Base-by-base conservation (phyloP, 2,797 vertebrate genomes). In the Crossoptilon crossoptilon region DNA sequence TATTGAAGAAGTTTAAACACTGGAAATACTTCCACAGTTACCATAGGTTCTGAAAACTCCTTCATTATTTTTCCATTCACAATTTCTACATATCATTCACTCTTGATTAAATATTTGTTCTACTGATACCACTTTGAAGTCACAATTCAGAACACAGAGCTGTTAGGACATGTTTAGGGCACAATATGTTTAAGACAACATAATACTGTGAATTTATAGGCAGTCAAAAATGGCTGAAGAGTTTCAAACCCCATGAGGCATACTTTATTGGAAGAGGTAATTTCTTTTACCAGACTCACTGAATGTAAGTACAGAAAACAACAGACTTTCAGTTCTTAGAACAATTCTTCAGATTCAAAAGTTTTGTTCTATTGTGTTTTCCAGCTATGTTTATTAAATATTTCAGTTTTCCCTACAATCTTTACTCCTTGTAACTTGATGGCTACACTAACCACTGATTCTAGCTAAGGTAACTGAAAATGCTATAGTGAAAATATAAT, bases 331-430 rank as follows among this genome's bases (percentile, higher is more conserved):
- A 74, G 44, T 19, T 80, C 27, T 21, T 68, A 19, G 49, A 68
- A 4, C 4, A 7, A 22, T 74, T 79, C 27, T 48, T 90, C 81
- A 87, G 48, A 67, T 73, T 71, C 51, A 53, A 16, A 53, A 53
- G 51, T 27, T 16, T 29, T 53, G 26, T 53, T 29, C 26, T 10
- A 15, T 29, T 53, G 14, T 53, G 51, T 29, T 70, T 48, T 2
- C 4, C 13, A 63, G 10, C 19, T 11, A 21, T 18, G 1, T 83
- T 94, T 87, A 74, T 64, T 55, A 62, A 89, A 80, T 71, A 83
- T 55, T 94, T 93, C 68, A 43, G 9, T 90, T 72, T 91, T 88
- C 90, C 49, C 7, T 51, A 7, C 22, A 83, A 66, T 80, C 16
- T 71, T 77, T 71, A 24, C 10, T 85, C 3, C 91, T 73, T 43